Percentiles rank a stretch among this genome's conserved stretches.
phyloP scores from a whole-genome alignment of 2,888 invertebrate genomes.

The Microctonus aethiopoides region DNA sequence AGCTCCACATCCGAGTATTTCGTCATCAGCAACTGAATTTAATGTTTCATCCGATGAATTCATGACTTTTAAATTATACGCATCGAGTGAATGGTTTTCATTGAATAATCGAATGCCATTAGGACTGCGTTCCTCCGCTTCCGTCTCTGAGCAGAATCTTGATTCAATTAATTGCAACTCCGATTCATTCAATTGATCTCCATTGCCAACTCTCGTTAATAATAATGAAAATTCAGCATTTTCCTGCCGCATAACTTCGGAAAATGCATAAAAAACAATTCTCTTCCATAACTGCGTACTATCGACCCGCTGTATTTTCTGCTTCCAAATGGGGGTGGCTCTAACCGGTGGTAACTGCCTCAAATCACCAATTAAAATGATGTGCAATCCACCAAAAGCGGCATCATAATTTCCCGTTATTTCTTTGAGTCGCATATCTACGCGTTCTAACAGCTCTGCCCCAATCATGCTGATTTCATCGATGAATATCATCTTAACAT shows the following conservation, averaged over 20 bases:
- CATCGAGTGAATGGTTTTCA: conserved; percentile 47
- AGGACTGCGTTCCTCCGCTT: conserved; percentile 45
- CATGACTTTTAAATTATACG: conserved; percentile 45
- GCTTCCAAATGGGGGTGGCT: conserved; percentile 29
- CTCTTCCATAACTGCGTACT: conserved; percentile 22
- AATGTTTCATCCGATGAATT: conserved; percentile 35
- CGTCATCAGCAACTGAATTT: conserved; percentile 44
- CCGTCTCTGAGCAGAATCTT: conserved; percentile 40
- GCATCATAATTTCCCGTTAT: conserved; percentile 52
- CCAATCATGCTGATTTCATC: conserved; percentile 55
- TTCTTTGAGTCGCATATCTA: conserved; percentile 50
- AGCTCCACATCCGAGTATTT: conserved; percentile 28
- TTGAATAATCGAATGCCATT: conserved; percentile 46
- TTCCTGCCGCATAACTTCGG: conserved; percentile 54
- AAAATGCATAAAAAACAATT: conserved; percentile 47
- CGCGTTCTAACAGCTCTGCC: conserved; percentile 45
- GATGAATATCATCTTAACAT: conserved; percentile 52
- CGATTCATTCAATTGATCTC: conserved; percentile 40
- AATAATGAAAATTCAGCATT: conserved; percentile 52
- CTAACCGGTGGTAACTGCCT: conserved; percentile 55
- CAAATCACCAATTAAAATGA: conserved; percentile 59
- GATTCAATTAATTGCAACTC: conserved; percentile 47
- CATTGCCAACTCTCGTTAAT: conserved; percentile 52
- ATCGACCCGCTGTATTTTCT: neutral
- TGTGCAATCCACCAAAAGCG: conserved; percentile 54